phyloP scores from a whole-genome alignment of 1,140 invertebrate genomes.

The Protaetia brevitarsis region DNA sequence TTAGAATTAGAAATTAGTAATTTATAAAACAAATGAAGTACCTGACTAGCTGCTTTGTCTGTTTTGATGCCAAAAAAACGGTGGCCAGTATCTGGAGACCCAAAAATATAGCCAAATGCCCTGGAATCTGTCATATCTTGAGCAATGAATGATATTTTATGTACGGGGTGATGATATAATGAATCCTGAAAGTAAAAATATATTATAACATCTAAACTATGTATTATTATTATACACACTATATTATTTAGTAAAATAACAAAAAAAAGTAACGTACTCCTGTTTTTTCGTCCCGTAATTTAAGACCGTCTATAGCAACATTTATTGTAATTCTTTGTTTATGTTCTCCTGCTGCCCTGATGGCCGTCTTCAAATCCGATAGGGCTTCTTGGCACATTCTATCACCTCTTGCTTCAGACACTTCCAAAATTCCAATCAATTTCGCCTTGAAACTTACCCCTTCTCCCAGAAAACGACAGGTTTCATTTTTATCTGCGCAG shows the following conservation, averaged over 20 bases:
- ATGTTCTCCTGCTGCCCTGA: constrained; percentile 91
- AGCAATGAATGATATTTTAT: constrained; percentile 98
- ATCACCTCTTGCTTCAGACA: constrained; percentile 90
- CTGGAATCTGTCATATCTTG: constrained; percentile 95
- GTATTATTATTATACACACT: constrained; percentile 8
- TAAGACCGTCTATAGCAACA: constrained; percentile 92
- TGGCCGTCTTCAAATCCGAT: constrained; percentile 89
- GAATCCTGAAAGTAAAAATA: constrained; percentile 72
- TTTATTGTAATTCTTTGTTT: constrained; percentile 95
- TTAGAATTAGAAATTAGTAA: neutral
- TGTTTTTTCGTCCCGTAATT: constrained; percentile 91
- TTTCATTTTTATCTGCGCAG: constrained; percentile 80
- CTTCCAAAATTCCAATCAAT: constrained; percentile 92
- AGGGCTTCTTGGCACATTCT: constrained; percentile 94
- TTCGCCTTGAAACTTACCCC: constrained; percentile 94
- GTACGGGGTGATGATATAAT: constrained; percentile 94
- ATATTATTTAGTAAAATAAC: neutral
- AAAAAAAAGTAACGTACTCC: constrained; percentile 59
- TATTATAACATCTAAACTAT: no score
- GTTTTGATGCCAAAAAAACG: constrained; percentile 99
- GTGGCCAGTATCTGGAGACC: constrained; percentile 92
- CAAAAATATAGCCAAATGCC: constrained; percentile 98
- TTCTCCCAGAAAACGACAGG: constrained; percentile 87
- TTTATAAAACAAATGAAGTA: constrained; percentile 46
- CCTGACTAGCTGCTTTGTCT: constrained; percentile 93